These are phyloP conservation scores for Xanthorhoe designata DNA, from an alignment of 2,888 invertebrate species.

Conservation along the genomic window DNA sequence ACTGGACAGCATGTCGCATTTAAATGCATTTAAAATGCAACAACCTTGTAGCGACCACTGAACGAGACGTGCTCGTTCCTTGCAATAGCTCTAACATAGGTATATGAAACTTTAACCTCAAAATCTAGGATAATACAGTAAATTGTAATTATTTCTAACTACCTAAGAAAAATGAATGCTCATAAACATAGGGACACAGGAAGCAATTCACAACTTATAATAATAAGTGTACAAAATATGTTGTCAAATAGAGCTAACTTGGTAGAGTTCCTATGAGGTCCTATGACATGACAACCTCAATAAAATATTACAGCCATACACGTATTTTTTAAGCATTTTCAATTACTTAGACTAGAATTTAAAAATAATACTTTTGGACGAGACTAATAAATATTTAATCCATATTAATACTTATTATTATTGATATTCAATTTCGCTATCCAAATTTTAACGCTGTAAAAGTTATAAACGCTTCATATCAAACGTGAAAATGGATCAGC, in stretches of 20 bases:
- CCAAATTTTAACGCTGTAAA: conserved; percentile 38
- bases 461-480: conserved; percentile 52
- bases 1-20: conserved; percentile 51
- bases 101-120: conserved; percentile 17
- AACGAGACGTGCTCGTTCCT: conserved; percentile 40
- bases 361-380: neutral
- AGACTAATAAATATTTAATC: too few species aligned
- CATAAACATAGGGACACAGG: conserved; percentile 17
- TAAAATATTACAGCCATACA: neutral
- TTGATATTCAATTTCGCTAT: neutral
- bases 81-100: conserved; percentile 50
- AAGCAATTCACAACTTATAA: conserved; percentile 24
- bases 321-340: neutral
- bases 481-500: conserved; percentile 64
- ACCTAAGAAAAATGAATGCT: neutral
- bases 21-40: conserved; percentile 67
- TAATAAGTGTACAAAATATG: neutral
- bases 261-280: too few species aligned
- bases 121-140: conserved; percentile 18
- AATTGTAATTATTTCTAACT: neutral
- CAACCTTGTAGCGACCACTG: conserved; percentile 45
- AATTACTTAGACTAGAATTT: neutral
- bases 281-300: too few species aligned
- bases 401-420: neutral
- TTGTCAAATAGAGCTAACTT: neutral